These are phyloP conservation scores for Palythoa grandis DNA, from an alignment of 92 coral and sea anemone species.

Conservation along the genomic window DNA sequence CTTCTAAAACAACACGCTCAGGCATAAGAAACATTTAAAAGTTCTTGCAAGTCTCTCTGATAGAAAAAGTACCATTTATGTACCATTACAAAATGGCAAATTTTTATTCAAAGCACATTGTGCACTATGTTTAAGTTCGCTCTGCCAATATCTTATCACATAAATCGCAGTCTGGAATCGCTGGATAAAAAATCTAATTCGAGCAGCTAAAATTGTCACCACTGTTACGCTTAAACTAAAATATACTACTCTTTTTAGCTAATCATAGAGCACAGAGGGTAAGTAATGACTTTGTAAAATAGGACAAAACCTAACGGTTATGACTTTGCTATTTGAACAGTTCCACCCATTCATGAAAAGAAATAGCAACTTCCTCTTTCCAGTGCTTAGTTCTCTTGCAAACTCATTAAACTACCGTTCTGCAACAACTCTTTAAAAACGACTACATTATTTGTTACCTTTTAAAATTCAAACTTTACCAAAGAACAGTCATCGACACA, in stretches of 20 bases:
- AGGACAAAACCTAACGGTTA: slow-evolving; percentile 35
- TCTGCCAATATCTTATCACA: too few relatives aligned
- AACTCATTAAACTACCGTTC: too few relatives aligned
- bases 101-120: too few relatives aligned
- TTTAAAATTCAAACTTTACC: slow-evolving; percentile 25
- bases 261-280: neutral
- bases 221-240: neutral
- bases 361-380: slow-evolving; percentile 1
- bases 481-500: slow-evolving; percentile 1
- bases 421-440: neutral
- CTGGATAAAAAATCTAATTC: neutral
- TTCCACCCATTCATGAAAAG: neutral
- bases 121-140: too few relatives aligned
- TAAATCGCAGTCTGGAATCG: too few relatives aligned
- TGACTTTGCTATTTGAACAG: slow-evolving; percentile 15
- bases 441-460: neutral
- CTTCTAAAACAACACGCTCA: too few relatives aligned
- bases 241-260: neutral
- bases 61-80: too few relatives aligned
- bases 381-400: too few relatives aligned
- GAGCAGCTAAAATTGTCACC: neutral
- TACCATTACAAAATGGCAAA: too few relatives aligned
- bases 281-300: neutral
- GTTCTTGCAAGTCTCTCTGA: too few relatives aligned
- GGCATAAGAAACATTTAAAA: too few relatives aligned